Base-by-base conservation (phyloP, 2,888 invertebrate species). In the Caenorhabditis afra region DNA sequence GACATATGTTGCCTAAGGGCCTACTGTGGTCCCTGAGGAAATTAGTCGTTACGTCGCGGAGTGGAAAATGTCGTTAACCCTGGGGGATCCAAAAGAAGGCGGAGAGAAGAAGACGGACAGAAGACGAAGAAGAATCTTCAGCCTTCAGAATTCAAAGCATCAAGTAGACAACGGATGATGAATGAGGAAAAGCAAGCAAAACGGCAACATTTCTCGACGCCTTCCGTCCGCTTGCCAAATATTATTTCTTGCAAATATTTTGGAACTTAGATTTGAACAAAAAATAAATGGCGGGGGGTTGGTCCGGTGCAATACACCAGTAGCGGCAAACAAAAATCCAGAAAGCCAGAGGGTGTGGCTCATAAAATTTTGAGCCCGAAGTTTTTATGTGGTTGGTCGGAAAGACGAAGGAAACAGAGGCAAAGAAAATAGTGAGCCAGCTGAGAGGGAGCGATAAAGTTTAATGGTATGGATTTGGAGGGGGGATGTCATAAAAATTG, bases 1-100 rank as follows among this genome's bases (percentile, higher is more conserved):
- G 76, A 64, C 67, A 76, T 68, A 68, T 76, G 76, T 68, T 67
- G 76, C 67, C 62, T 44, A 58, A 68, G 55, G 67, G 67, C 44
- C 53, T 37, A 55, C 52, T 58, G 65, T 50, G 68, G 70, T 70
- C 77, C 70, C 68, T 47, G 65, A 70, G 71, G 78, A 78, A 78
- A 75, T 75, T 75, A 75, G 75, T 67, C 55, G 78, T 71, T 71
- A 73, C 73, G 64, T 62, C 58, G 44, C 57, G 64, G 57, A 64
- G 73, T 62, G 62, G 62, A 62, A 64, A 68, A 68, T 68, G 58
- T 75, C 66, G 74, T 75, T 67, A 75, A 75, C 74, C 67, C 67
- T 68, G 58, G 52, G 45, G 49, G 49, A 50, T 39, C 50, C 23
- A 23, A 14, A 41, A 22, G 61, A 41, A 16, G 29, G 41, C 39